Evolutionary conservation across 2,888 invertebrate genomes (phyloP), one percentile per base, ranked within the genome.

Genomic region (Cremastinae sp.): DNA sequence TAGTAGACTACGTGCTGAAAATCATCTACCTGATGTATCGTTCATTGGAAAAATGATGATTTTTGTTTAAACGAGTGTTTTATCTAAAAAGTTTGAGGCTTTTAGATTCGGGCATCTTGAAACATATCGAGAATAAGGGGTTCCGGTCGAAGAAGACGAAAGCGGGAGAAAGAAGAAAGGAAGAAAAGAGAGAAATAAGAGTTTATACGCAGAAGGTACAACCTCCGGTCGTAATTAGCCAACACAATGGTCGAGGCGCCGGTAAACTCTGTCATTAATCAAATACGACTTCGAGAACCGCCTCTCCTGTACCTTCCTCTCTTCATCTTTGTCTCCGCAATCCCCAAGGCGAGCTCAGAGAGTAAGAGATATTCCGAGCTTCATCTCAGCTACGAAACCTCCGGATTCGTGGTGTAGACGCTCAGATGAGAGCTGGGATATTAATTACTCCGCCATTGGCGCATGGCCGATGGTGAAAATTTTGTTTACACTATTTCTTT

Each of bases 241-340:
- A 72, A 79, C 77, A 84, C 81, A 83, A 83, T 81, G 79, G 83
- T 78, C 77, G 78, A 79, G 80, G 77, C 80, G 79, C 80, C 78
- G 61, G 80, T 83, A 83, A 83, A 83, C 82, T 83, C 75, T 14
- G 79, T 83, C 83, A 81, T 85, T 83, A 85, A 85, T 85, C 85
- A 83, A 83, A 85, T 80, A 73, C 79, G 69, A 68, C 78, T 81
- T 78, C 61, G 78, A 76, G 78, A 75, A 75, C 78, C 53, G 58
- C 73, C 80, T 56, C 56, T 53, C 72, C 70, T 51, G 58, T 75
- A 22, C 56, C 51, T 66, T 20, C 39, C 20, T 16, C 39, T 16
- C 58, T 55, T 56, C 49, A 55, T 28, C 49, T 18, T 35, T 8
- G 28, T 47, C 59, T 61, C 49, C 35, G 51, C 41, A 43, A 55